Percentiles rank a stretch among this genome's conserved stretches.
These are phyloP conservation scores for Allolobophora icterica DNA, from an alignment of 2,888 invertebrate genomes.

Conservation along the genomic window DNA sequence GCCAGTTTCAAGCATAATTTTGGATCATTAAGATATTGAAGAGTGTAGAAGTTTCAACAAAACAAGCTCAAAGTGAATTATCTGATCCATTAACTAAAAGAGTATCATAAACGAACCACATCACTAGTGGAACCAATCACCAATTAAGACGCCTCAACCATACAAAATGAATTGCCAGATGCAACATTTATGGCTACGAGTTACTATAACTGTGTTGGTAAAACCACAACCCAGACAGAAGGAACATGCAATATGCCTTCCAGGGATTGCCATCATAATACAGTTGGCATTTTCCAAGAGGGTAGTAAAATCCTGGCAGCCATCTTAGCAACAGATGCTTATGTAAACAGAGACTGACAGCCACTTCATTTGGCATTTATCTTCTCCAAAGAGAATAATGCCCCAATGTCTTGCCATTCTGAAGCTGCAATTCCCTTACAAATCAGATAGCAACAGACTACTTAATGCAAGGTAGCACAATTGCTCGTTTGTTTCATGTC, in stretches of 20 bases:
- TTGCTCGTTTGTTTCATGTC: not conserved
- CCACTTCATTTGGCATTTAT: not conserved
- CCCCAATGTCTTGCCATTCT: not conserved
- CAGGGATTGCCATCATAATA: not conserved
- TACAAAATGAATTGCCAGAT: not conserved
- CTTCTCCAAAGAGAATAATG: not conserved
- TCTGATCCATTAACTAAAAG: not conserved
- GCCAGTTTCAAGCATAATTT: not conserved
- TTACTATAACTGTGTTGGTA: not conserved
- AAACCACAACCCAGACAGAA: not conserved
- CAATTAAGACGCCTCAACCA: not conserved
- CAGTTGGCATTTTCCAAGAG: not conserved
- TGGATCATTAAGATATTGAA: not conserved
- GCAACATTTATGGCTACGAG: not conserved
- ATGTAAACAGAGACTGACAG: not conserved
- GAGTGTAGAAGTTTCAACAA: not conserved
- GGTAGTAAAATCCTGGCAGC: not conserved
- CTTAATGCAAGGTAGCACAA: not conserved
- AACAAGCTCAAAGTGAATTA: not conserved
- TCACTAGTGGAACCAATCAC: not conserved
- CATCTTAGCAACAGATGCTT: slow-evolving; percentile 8
- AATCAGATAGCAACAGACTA: not conserved
- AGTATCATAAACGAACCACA: not conserved
- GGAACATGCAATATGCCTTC: not conserved
- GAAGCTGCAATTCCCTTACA: not conserved